These are phyloP conservation scores for Cheiracanthium punctorium DNA, from an alignment of 2,888 invertebrate genomes.

Conservation along the genomic window DNA sequence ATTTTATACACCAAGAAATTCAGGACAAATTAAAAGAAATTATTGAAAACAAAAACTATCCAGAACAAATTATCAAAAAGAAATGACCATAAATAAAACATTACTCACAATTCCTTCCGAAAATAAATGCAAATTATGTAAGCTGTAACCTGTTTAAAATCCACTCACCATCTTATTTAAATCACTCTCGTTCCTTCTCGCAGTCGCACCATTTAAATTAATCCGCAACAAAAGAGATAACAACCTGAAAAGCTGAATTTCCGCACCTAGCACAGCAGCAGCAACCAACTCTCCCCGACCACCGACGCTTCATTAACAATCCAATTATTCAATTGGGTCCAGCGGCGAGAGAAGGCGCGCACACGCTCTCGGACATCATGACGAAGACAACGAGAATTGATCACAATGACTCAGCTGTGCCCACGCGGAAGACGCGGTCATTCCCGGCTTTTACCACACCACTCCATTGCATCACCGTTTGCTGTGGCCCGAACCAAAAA, in stretches of 20 bases:
- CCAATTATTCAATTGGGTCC: slow-evolving; percentile 36
- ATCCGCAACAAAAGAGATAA: background rate
- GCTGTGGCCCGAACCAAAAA: background rate
- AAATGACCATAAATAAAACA: too few relatives aligned
- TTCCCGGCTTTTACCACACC: slow-evolving; percentile 38
- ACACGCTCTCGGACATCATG: slow-evolving; percentile 1
- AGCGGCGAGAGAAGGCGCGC: slow-evolving; percentile 10
- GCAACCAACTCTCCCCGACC: background rate
- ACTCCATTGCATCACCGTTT: slow-evolving; percentile 40
- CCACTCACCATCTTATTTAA: too few relatives aligned
- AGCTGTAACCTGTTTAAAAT: too few relatives aligned
- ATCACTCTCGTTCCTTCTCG: too few relatives aligned
- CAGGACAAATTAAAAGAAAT: too few relatives aligned
- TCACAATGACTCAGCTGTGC: slow-evolving; percentile 52
- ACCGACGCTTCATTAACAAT: slow-evolving; percentile 31
- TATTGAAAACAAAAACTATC: too few relatives aligned
- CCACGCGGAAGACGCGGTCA: slow-evolving; percentile 64
- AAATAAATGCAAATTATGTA: too few relatives aligned
- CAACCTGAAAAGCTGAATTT: background rate
- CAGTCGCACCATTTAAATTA: too few relatives aligned
- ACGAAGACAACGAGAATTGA: slow-evolving; percentile 35
- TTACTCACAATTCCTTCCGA: too few relatives aligned
- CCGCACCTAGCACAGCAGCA: background rate
- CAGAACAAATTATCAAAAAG: too few relatives aligned
- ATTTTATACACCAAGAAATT: too few relatives aligned